A percentile compares a stretch with the other conserved stretches of the same genome.
Evolutionary conservation across 2,888 invertebrate species (phyloP).

Genomic region (Cylloceria caligata): DNA sequence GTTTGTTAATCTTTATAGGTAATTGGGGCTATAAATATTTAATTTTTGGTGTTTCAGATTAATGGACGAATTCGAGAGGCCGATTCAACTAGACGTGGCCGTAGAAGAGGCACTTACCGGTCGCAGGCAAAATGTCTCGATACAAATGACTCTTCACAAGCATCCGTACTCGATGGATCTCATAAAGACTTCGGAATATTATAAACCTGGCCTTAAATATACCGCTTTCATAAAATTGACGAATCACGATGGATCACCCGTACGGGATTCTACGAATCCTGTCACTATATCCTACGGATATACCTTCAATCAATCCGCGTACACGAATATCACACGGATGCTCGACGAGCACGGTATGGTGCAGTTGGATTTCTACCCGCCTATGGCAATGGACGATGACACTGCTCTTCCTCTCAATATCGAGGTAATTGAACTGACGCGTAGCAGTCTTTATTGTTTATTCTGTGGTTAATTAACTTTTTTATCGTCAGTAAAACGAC

Average conservation of each 20-base stretch:
- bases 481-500: neutral
- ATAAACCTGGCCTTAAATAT: conserved; percentile 95
- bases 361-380: conserved; percentile 88
- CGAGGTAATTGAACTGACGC: conserved; percentile 86
- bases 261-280: conserved; percentile 87
- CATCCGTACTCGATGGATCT: conserved; percentile 91
- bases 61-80: conserved; percentile 92
- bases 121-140: conserved; percentile 92
- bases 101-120: conserved; percentile 96
- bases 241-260: conserved; percentile 89
- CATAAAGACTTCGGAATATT: conserved; percentile 93
- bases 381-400: conserved; percentile 84
- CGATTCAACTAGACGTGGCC: conserved; percentile 93
- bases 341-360: conserved; percentile 89
- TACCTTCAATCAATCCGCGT: conserved; percentile 86
- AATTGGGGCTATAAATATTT: too few species aligned
- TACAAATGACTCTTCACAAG: conserved; percentile 91
- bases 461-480: neutral
- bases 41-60: conserved; percentile 85
- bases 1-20: too few species aligned
- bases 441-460: conserved; percentile 50
- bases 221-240: conserved; percentile 92
- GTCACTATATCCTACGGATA: conserved; percentile 88
- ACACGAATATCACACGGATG: conserved; percentile 85
- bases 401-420: conserved; percentile 89